Base-by-base conservation (phyloP, 2,888 invertebrate genomes). In the Hirtodrosophila duncani region DNA sequence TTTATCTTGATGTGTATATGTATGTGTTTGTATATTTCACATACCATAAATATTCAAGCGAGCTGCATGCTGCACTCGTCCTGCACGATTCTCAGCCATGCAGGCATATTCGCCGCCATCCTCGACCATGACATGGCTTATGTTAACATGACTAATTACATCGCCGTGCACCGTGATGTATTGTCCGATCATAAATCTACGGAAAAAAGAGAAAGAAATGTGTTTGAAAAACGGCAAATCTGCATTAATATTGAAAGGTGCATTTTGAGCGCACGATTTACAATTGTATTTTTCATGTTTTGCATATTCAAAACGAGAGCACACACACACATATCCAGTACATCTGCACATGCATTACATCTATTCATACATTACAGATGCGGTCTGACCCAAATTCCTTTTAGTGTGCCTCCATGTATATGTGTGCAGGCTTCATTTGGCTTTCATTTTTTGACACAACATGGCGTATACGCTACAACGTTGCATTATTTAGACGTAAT, bases 41-140 rank as follows among this genome's bases (percentile, higher is more conserved):
- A 88, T 88, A 93, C 94, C 94, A 84, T 94, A 94, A 70, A 95
- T 91, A 87, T 94, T 93, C 61, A 95, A 88, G 61, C 92, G 89
- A 21, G 93, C 92, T n/a, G 91, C 90, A 87, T 94, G 93, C 17
- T 89, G 89, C 34, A 89, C 90, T 84, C 89, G 89, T 14, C 94
- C 94, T 13, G 93, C 93, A 26, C 92, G 89, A 87, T 94, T 94
- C 82, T 91, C 91, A 0, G 93, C 93, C 3, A 89, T 90, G 84
- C 94, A 94, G 30, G 91, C 89, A 87, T 94, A 94, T 84, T 93
- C 92, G 13, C 94, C 94, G 10, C 94, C 94, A 81, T 94, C 94
- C 86, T 93, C 92, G 36, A 92, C 92, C 89, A 90, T 91, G 68
- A 92, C 92, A 83, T 91, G 91, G 83, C 91, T 92, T 80, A 94